Conservation (phyloP, 2,888 invertebrate genomes). For the Cordilura impudica region DNA sequence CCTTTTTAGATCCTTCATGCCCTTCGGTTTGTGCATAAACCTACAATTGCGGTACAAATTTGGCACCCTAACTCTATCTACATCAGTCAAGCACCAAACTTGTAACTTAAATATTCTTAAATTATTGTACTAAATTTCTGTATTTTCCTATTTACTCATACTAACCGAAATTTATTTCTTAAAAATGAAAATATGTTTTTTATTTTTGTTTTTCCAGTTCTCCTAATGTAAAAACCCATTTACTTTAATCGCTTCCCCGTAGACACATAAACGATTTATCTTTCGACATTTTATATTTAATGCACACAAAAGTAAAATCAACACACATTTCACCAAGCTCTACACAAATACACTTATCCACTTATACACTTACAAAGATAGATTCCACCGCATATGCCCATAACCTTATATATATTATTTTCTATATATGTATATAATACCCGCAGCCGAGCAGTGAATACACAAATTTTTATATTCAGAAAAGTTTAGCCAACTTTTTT, state of each 20-base stretch:
- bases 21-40: too few species aligned
- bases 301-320: background rate
- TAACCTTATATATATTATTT: too few species aligned
- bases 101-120: too few species aligned
- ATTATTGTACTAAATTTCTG: too few species aligned
- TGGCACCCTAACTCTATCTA: too few species aligned
- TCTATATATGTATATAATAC: background rate
- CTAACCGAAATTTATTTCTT: background rate
- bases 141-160: too few species aligned
- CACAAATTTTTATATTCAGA: background rate
- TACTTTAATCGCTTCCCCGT: slow-evolving; percentile 73
- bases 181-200: background rate
- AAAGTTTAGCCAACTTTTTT: background rate
- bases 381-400: too few species aligned
- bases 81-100: too few species aligned
- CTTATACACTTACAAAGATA: too few species aligned
- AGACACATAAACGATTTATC: slow-evolving; percentile 75
- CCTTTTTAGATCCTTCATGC: too few species aligned
- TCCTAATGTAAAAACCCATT: slow-evolving; percentile 68
- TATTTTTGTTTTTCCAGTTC: too few species aligned
- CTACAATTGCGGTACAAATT: too few species aligned
- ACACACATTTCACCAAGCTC: background rate
- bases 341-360: background rate
- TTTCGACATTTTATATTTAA: slow-evolving; percentile 71
- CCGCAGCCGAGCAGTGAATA: background rate